Percentiles rank a stretch among this genome's conserved stretches.
phyloP scores from a whole-genome alignment of 2,113 vertebrate species.

The Apteryx mantelli region DNA sequence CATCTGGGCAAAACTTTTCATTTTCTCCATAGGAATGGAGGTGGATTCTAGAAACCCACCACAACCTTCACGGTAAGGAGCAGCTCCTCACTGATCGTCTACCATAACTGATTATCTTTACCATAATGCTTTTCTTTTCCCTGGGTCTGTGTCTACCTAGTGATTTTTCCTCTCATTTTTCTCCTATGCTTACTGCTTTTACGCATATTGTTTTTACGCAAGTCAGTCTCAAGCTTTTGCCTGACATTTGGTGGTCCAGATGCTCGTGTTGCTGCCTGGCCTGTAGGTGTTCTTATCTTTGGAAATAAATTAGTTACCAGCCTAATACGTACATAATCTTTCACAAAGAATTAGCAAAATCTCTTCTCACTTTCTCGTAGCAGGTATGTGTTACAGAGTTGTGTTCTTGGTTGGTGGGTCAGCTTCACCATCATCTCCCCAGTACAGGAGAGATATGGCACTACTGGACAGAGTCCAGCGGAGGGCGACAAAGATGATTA shows the following conservation, averaged over 20 bases:
- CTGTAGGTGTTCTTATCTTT: not conserved
- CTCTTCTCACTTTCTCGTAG: not conserved
- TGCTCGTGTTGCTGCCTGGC: not conserved
- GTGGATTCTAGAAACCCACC: not conserved
- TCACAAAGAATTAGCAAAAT: not conserved
- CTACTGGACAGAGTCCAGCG: no score
- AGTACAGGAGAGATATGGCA: no score
- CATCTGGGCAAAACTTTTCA: not conserved
- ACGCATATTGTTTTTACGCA: not conserved
- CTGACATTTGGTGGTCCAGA: slow-evolving; percentile 42
- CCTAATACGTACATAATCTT: not conserved
- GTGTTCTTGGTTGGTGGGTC: not conserved
- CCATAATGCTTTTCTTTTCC: not conserved
- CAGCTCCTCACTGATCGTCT: not conserved
- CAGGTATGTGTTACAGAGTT: not conserved
- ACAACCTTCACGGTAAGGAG: not conserved
- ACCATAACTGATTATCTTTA: not conserved
- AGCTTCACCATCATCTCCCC: not conserved
- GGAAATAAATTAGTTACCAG: not conserved
- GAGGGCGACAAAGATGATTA: no score
- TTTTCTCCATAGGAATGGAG: not conserved
- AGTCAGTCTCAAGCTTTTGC: not conserved
- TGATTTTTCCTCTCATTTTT: not conserved
- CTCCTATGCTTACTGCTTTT: not conserved
- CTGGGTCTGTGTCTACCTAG: accelerated